Evolutionary conservation across 2,888 invertebrate genomes (phyloP).

Genomic region (Teinopalpus imperialis): DNA sequence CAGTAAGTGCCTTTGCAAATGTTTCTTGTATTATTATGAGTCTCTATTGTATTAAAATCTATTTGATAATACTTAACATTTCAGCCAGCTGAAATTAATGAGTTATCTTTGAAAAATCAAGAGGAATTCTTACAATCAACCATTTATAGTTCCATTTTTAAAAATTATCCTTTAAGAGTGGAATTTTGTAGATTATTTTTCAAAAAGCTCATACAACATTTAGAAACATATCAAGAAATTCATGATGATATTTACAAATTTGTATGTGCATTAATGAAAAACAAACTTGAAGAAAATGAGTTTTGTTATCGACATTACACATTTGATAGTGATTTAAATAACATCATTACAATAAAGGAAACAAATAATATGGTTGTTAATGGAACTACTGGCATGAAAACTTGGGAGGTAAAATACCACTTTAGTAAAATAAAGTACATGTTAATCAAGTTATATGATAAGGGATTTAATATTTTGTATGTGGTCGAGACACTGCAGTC

Average conservation of each 20-base stretch:
- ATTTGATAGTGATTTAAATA: slow-evolving; percentile 52
- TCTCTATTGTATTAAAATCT: not conserved
- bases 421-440: too few species aligned
- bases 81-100: slow-evolving; percentile 48
- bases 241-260: slow-evolving; percentile 85
- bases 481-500: too few species aligned
- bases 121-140: slow-evolving; percentile 81
- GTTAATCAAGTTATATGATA: too few species aligned
- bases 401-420: slow-evolving; percentile 87
- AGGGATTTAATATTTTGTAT: too few species aligned
- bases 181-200: slow-evolving; percentile 85
- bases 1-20: slow-evolving; percentile 19
- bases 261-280: slow-evolving; percentile 78
- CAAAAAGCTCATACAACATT: slow-evolving; percentile 82
- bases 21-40: not conserved
- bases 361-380: slow-evolving; percentile 87
- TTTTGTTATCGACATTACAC: slow-evolving; percentile 85
- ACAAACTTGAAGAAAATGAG: slow-evolving; percentile 39
- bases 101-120: slow-evolving; percentile 79
- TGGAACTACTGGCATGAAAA: slow-evolving; percentile 90
- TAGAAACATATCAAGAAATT: slow-evolving; percentile 82
- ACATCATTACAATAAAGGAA: slow-evolving; percentile 84
- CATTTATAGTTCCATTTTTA: slow-evolving; percentile 73
- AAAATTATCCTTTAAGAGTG: slow-evolving; percentile 83
- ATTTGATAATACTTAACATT: slow-evolving; percentile 32